These are phyloP conservation scores for Cynaeus angustus DNA, from an alignment of 2,888 invertebrate genomes.

Conservation along the genomic window DNA sequence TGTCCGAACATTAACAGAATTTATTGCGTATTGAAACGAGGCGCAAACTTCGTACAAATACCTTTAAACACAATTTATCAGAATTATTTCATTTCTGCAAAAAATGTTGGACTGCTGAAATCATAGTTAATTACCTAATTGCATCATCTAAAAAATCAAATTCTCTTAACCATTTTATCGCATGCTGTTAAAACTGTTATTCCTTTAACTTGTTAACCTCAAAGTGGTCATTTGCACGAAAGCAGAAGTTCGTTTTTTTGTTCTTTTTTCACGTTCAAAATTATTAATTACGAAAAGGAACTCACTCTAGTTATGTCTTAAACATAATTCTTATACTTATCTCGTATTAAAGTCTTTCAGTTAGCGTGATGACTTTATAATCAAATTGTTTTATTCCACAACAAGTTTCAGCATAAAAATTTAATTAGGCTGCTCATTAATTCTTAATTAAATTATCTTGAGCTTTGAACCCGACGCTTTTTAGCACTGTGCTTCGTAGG, in stretches of 20 bases:
- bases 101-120: too few species aligned
- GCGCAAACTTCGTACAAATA: slow-evolving; percentile 2
- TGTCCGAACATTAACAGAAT: slow-evolving; percentile 33
- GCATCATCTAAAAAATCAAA: background rate
- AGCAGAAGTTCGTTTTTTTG: background rate
- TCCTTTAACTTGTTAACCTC: background rate
- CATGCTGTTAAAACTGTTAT: background rate
- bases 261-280: too few species aligned
- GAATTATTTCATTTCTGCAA: too few species aligned
- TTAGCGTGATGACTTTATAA: slow-evolving; percentile 11
- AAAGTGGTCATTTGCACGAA: background rate
- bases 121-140: background rate
- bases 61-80: slow-evolving; percentile 16
- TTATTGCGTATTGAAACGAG: slow-evolving; percentile 38
- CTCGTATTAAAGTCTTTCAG: slow-evolving; percentile 1
- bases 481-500: background rate
- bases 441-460: slow-evolving; percentile 29
- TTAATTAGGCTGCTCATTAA: slow-evolving; percentile 19
- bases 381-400: slow-evolving; percentile 29
- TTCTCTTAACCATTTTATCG: background rate
- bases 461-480: slow-evolving; percentile 9
- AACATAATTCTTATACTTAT: slow-evolving; percentile 10
- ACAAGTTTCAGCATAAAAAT: slow-evolving; percentile 22
- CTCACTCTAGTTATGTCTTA: background rate
- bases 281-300: background rate